A percentile compares a stretch with the other conserved stretches of the same genome.
Evolutionary conservation across 2,888 invertebrate species (phyloP).

Genomic region (Oscheius sp.): DNA sequence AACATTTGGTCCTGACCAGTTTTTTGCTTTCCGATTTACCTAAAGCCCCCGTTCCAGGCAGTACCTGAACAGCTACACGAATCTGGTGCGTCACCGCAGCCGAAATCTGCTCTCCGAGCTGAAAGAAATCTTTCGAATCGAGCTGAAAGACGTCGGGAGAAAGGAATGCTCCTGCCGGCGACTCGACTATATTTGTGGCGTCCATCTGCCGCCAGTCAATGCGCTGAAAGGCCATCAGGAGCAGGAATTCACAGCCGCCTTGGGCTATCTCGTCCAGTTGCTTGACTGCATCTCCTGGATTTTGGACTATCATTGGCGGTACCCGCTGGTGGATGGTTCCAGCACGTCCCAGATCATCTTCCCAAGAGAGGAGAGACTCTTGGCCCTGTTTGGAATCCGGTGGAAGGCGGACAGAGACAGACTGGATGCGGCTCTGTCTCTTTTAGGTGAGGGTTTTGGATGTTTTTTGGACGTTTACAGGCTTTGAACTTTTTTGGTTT

Average conservation of each 20-base stretch:
- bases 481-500: too few species aligned
- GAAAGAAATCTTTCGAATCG: conserved; percentile 12
- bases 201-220: conserved; percentile 58
- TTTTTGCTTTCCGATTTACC: not conserved
- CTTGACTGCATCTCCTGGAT: conserved; percentile 78
- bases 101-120: conserved; percentile 5
- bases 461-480: too few species aligned
- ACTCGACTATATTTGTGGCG: conserved; percentile 58
- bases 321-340: conserved; percentile 80
- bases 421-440: conserved; percentile 42
- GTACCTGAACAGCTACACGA: not conserved
- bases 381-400: conserved; percentile 43
- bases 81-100: not conserved
- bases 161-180: conserved; percentile 45
- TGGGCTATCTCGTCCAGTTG: conserved; percentile 88
- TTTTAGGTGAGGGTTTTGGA: conserved; percentile 21
- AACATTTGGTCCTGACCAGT: too few species aligned
- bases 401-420: conserved; percentile 45
- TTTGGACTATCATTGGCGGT: conserved; percentile 86
- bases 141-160: conserved; percentile 3
- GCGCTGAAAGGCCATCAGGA: conserved; percentile 78
- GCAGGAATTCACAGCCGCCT: conserved; percentile 84
- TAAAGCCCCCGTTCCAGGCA: not conserved
- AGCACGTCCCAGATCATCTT: conserved; percentile 11
- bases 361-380: conserved; percentile 11